Conservation (phyloP, 2,113 vertebrate genomes). For the Pangasianodon hypophthalmus region DNA sequence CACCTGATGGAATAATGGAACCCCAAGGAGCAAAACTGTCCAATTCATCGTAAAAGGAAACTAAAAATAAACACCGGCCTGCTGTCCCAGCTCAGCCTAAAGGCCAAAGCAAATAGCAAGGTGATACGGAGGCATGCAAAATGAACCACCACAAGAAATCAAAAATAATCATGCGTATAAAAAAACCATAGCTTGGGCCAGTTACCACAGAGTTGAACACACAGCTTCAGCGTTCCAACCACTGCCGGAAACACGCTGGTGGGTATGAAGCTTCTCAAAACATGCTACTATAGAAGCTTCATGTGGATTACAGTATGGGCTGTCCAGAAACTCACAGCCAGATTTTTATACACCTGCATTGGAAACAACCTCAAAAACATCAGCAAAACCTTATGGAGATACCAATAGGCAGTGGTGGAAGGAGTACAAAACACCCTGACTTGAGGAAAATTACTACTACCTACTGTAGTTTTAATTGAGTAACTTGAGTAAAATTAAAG, state of each 20-base stretch:
- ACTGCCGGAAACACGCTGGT: conserved; percentile 23
- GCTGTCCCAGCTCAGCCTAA: conserved; percentile 46
- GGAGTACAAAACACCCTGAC: neutral
- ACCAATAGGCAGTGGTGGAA: too few relatives aligned
- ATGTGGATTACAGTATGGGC: conserved; percentile 38
- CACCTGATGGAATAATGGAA: conserved; percentile 44
- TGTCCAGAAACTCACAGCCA: neutral
- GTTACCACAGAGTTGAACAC: conserved; percentile 21
- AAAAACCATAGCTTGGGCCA: conserved; percentile 50
- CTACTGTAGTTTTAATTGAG: neutral
- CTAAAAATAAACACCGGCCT: conserved; percentile 50
- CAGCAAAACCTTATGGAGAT: conserved; percentile 12
- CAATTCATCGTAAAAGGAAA: conserved; percentile 53
- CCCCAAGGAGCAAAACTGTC: conserved; percentile 42
- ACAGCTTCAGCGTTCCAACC: conserved; percentile 31
- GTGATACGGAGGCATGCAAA: conserved; percentile 50
- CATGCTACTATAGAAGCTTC: conserved; percentile 49
- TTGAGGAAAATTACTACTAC: neutral
- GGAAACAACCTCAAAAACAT: neutral
- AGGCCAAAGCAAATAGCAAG: conserved; percentile 58
- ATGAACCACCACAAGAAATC: conserved; percentile 55
- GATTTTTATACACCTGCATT: conserved; percentile 28
- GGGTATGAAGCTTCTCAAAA: conserved; percentile 45
- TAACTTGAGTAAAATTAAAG: neutral
- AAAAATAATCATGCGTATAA: conserved; percentile 55